Evolutionary conservation across 2,797 vertebrate genomes (phyloP).

Genomic region (Platyrinchus mystaceus): DNA sequence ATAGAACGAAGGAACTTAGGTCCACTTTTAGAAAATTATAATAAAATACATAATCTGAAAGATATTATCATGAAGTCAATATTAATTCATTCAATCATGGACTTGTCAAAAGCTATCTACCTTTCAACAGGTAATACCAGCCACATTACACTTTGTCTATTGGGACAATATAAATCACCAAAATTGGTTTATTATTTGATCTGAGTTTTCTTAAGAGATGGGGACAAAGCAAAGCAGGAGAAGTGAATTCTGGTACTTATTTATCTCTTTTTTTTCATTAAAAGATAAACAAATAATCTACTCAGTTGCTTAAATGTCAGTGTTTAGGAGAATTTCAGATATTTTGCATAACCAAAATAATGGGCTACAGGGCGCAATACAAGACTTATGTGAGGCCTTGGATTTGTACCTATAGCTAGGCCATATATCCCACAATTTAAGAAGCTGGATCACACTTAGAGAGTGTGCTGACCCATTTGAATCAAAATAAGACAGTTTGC

Average conservation of each 20-base stretch:
- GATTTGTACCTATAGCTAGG: neutral
- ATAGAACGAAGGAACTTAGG: neutral
- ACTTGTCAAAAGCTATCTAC: neutral
- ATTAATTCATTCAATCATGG: neutral
- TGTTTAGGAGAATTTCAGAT: neutral
- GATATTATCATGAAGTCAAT: neutral
- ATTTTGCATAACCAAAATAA: neutral
- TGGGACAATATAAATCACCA: neutral
- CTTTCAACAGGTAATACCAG: neutral
- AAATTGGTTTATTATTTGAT: neutral
- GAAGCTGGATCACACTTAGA: neutral
- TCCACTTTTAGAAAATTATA: neutral
- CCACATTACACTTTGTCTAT: neutral
- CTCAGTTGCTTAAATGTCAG: neutral
- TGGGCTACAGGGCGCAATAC: neutral
- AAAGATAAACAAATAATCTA: neutral
- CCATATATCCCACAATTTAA: neutral
- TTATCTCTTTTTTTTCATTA: neutral
- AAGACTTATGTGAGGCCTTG: neutral
- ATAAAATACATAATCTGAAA: neutral
- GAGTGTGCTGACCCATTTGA: neutral
- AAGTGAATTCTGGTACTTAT: neutral
- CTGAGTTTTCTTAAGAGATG: neutral
- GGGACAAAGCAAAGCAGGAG: neutral
- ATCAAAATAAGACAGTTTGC: neutral